phyloP scores from a whole-genome alignment of 2,888 invertebrate genomes.

The Cephus nigrinus region DNA sequence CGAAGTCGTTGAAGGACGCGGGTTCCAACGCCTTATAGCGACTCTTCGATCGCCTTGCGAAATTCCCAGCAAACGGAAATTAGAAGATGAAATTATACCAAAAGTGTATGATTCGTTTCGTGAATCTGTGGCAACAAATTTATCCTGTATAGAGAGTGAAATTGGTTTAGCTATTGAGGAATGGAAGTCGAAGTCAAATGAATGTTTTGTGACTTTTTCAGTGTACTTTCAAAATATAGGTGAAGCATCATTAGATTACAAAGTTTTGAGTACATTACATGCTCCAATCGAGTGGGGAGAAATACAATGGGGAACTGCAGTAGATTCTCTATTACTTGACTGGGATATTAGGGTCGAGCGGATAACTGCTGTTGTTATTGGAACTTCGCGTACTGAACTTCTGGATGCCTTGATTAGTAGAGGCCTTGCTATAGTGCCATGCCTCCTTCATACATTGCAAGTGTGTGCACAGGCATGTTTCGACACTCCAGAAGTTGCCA shows the following conservation, averaged over 20 bases:
- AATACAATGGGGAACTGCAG: conserved; percentile 41
- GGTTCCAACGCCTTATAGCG: conserved; percentile 54
- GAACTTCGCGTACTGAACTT: conserved; percentile 42
- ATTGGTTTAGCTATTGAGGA: conserved; percentile 51
- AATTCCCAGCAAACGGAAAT: conserved; percentile 51
- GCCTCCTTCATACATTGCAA: conserved; percentile 52
- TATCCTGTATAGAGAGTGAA: conserved; percentile 32
- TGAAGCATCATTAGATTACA: conserved; percentile 44
- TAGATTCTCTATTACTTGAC: conserved; percentile 47
- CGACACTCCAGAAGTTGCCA: conserved; percentile 39
- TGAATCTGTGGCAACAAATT: conserved; percentile 35
- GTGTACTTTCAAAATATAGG: conserved; percentile 46
- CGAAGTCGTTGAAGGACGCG: conserved; percentile 65
- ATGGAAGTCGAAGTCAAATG: conserved; percentile 41
- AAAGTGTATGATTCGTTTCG: conserved; percentile 50
- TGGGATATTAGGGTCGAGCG: conserved; percentile 49
- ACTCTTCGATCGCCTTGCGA: conserved; percentile 53
- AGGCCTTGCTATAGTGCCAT: conserved; percentile 50
- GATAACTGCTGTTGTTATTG: conserved; percentile 49
- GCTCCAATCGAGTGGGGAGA: conserved; percentile 41
- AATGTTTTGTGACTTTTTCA: conserved; percentile 47
- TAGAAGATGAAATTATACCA: conserved; percentile 55
- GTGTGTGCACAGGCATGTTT: conserved; percentile 44
- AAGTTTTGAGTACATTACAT: conserved; percentile 49
- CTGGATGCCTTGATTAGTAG: conserved; percentile 40